Conservation (phyloP, 2,113 vertebrate genomes). For the Muntiacus reevesi region DNA sequence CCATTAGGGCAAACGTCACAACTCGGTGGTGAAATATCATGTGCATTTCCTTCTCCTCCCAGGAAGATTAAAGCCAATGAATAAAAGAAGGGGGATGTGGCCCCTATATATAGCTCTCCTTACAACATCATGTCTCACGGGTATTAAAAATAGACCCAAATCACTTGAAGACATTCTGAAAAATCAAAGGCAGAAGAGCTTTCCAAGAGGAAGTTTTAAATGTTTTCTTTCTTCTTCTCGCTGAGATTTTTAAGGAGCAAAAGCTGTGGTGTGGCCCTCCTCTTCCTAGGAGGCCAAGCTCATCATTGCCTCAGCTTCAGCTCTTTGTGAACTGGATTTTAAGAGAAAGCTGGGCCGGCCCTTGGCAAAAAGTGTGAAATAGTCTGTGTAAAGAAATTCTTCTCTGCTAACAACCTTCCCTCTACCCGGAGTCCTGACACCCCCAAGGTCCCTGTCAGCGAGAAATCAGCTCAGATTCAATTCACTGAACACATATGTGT, state of each 20-base stretch:
- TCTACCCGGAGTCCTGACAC: not conserved
- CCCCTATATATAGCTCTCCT: slow-evolving; percentile 53
- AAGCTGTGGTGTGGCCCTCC: not conserved
- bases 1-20: slow-evolving; percentile 50
- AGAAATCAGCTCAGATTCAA: slow-evolving; percentile 57
- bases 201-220: slow-evolving; percentile 60
- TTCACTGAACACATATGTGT: slow-evolving; percentile 61
- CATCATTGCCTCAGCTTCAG: not conserved
- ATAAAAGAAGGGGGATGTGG: slow-evolving; percentile 63
- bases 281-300: not conserved
- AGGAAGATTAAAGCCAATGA: slow-evolving; percentile 65
- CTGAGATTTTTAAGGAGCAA: slow-evolving; percentile 4
- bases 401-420: slow-evolving; percentile 32
- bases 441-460: slow-evolving; percentile 48
- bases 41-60: slow-evolving; percentile 9
- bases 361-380: not conserved
- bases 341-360: not conserved
- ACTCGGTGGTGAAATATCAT: not conserved
- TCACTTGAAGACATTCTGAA: slow-evolving; percentile 66
- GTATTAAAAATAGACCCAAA: slow-evolving; percentile 73
- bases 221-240: slow-evolving; percentile 35
- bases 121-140: slow-evolving; percentile 66
- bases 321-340: not conserved
- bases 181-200: slow-evolving; percentile 58
- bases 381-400: slow-evolving; percentile 1